Percentiles rank a stretch among this genome's conserved stretches.
These are phyloP conservation scores for Melipona bicolor DNA, from an alignment of 2,888 invertebrate species.

Conservation along the genomic window DNA sequence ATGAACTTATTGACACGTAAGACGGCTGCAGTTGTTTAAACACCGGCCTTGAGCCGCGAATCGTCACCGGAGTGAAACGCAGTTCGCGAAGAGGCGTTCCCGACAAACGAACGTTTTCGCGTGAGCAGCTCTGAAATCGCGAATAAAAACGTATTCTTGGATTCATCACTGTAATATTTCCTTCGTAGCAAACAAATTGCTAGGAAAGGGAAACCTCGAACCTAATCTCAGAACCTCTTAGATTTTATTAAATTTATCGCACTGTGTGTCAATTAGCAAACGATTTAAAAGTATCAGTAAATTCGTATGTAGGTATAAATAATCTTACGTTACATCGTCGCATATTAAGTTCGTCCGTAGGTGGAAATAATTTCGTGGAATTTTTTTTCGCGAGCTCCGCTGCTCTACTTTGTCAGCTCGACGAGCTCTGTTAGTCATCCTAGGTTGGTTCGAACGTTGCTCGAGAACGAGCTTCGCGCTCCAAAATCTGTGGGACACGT, in stretches of 20 bases:
- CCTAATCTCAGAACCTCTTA: too few species aligned
- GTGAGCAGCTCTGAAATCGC: background rate
- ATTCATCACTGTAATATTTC: background rate
- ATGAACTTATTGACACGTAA: constrained; percentile 5
- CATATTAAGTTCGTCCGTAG: too few species aligned
- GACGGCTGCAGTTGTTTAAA: constrained; percentile 25
- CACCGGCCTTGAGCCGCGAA: constrained; percentile 24
- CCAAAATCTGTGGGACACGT: constrained; percentile 10
- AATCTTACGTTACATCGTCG: too few species aligned
- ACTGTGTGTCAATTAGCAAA: too few species aligned
- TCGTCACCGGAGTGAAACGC: constrained; percentile 27
- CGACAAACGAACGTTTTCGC: constrained; percentile 5
- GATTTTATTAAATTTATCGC: too few species aligned
- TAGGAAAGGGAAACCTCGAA: too few species aligned
- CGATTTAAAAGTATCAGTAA: too few species aligned
- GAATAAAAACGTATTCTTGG: background rate
- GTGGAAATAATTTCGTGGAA: too few species aligned
- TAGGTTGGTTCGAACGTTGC: background rate
- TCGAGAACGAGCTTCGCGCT: background rate
- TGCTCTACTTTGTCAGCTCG: too few species aligned
- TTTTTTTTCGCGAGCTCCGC: too few species aligned
- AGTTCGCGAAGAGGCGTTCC: constrained; percentile 10
- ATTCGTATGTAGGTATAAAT: too few species aligned
- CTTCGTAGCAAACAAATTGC: background rate
- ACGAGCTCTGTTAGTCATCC: too few species aligned